Evolutionary conservation across 1,140 invertebrate species (phyloP).

Genomic region (Penaeus japonicus): DNA sequence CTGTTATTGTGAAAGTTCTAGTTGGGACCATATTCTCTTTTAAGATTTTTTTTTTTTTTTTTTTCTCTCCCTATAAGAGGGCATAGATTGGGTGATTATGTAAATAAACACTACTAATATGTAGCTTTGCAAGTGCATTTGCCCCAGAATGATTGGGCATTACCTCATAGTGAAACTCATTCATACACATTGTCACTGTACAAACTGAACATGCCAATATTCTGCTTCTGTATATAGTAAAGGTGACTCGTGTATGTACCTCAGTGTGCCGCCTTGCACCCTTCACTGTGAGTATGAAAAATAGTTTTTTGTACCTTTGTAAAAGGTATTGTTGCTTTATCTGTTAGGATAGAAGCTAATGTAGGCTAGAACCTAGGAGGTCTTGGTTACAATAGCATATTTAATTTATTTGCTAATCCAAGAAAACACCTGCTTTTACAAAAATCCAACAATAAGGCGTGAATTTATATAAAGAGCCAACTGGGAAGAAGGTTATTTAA

Average conservation of each 20-base stretch:
- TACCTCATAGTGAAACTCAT: conserved; percentile 55
- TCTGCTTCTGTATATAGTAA: conserved; percentile 39
- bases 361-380: conserved; percentile 1
- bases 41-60: conserved; percentile 43
- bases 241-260: conserved; percentile 43
- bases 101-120: conserved; percentile 33
- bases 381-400: conserved; percentile 24
- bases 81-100: conserved; percentile 40
- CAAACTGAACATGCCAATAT: conserved; percentile 51
- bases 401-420: conserved; percentile 36
- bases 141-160: conserved; percentile 47
- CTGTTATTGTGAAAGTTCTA: not conserved
- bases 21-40: conserved; percentile 49
- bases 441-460: too few species aligned
- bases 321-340: conserved; percentile 53
- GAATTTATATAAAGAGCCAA: too few species aligned
- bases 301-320: conserved; percentile 45
- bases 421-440: conserved; percentile 6
- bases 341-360: conserved; percentile 37
- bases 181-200: conserved; percentile 49
- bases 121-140: conserved; percentile 51
- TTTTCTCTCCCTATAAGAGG: conserved; percentile 4
- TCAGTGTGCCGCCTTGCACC: conserved; percentile 44
- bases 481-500: too few species aligned
- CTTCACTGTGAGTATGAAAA: conserved; percentile 30